These are phyloP conservation scores for Drosophila rellima DNA, from an alignment of 2,888 invertebrate genomes.

Conservation along the genomic window DNA sequence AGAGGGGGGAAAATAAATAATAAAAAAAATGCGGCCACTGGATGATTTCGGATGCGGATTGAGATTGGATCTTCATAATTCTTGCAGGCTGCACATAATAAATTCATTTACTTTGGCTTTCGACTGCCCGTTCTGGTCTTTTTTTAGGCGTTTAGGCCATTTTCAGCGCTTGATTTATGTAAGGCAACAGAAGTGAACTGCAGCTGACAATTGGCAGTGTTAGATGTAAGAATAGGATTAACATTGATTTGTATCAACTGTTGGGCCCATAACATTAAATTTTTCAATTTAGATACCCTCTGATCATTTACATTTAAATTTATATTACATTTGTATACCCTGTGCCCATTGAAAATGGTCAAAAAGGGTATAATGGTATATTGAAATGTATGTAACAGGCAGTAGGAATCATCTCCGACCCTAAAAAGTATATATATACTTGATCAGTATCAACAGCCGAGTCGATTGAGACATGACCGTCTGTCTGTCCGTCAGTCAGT, in stretches of 20 bases:
- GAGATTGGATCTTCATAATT: conserved; percentile 67
- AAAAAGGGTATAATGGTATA: no score
- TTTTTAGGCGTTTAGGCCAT: conserved; percentile 5
- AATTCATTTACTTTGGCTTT: conserved; percentile 70
- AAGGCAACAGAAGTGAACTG: conserved; percentile 36
- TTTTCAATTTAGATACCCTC: no score
- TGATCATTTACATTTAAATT: no score
- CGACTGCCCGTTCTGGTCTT: conserved; percentile 14
- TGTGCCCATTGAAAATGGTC: no score
- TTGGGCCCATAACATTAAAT: no score
- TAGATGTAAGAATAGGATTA: not conserved
- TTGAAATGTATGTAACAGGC: no score
- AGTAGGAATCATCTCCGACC: no score
- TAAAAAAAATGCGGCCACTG: conserved; percentile 31
- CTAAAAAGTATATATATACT: no score
- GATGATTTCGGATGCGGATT: conserved; percentile 28
- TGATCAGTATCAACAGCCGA: no score
- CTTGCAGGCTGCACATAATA: conserved; percentile 73
- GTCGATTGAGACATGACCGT: no score
- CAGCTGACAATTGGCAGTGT: conserved; percentile 13
- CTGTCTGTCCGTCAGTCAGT: no score
- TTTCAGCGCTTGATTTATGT: conserved; percentile 34
- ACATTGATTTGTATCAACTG: conserved; percentile 17
- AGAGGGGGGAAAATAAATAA: not conserved
- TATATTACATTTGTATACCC: no score